phyloP scores from a whole-genome alignment of 2,797 vertebrate genomes.

The Pangasius krempfi region DNA sequence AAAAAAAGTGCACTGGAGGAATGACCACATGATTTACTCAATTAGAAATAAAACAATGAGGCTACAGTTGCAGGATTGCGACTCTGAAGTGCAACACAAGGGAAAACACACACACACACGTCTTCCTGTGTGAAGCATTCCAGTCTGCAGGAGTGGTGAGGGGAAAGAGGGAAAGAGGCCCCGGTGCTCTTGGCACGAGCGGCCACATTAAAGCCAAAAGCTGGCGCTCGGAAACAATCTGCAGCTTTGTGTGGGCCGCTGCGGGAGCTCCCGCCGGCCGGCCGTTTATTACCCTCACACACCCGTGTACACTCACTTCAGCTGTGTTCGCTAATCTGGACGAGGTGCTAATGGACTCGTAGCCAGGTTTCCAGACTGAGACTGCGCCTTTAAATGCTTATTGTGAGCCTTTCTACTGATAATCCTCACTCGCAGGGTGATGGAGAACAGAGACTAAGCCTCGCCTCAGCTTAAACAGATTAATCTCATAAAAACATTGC shows the following conservation, averaged over 20 bases:
- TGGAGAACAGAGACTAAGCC: neutral
- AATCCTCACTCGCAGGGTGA: too few species aligned
- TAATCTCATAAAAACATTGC: neutral
- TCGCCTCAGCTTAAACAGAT: neutral
- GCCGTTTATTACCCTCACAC: constrained; percentile 39
- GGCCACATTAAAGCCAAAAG: constrained; percentile 33
- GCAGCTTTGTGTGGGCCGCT: constrained; percentile 52
- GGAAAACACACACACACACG: constrained; percentile 30
- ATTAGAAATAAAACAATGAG: constrained; percentile 73
- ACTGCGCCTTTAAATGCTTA: neutral
- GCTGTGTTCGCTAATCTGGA: constrained; percentile 18
- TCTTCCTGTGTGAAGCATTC: constrained; percentile 46
- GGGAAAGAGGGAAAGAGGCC: constrained; percentile 5
- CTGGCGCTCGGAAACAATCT: constrained; percentile 46
- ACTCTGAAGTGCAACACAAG: constrained; percentile 44
- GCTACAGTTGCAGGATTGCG: constrained; percentile 63
- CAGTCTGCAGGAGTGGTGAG: constrained; percentile 35
- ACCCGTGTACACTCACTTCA: neutral
- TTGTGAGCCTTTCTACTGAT: neutral
- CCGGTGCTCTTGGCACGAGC: constrained; percentile 47
- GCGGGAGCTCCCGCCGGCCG: constrained; percentile 20
- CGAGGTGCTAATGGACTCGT: constrained; percentile 21
- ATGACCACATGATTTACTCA: constrained; percentile 67
- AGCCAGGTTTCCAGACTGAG: constrained; percentile 10
- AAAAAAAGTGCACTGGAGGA: constrained; percentile 55